Conservation (phyloP, 2,888 invertebrate genomes). For the Dryococelus australis region DNA sequence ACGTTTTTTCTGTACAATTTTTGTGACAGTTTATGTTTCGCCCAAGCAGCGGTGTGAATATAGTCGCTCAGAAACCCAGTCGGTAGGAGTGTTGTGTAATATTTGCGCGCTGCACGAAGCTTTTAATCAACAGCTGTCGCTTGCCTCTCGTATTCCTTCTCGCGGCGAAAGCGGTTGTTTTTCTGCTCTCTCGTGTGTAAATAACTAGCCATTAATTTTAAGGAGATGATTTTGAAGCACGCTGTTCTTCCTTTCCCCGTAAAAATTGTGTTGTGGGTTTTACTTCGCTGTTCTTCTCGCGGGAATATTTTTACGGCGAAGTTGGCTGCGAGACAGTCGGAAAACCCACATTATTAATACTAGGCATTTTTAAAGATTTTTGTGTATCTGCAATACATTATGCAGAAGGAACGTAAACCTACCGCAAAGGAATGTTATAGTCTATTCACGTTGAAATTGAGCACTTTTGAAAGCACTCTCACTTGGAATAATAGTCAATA, state of each 20-base stretch:
- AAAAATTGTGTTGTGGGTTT: background rate
- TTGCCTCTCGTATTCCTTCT: background rate
- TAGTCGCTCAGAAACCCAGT: no score
- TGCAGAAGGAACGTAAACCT: no score
- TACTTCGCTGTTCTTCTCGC: background rate
- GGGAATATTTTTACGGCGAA: background rate
- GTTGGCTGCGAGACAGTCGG: background rate
- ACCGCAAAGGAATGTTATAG: no score
- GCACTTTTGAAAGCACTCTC: no score
- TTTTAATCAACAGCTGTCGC: background rate
- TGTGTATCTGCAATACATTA: background rate
- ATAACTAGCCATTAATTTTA: background rate
- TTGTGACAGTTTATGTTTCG: no score
- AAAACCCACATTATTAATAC: background rate
- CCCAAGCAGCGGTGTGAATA: no score
- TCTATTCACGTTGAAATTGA: no score
- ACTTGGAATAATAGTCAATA: no score
- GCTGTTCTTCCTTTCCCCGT: background rate
- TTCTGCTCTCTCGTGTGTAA: background rate
- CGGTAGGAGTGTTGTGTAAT: background rate
- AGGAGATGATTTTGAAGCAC: background rate
- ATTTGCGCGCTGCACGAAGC: background rate
- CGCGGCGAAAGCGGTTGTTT: background rate
- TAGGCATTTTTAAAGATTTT: background rate
- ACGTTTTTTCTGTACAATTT: no score